Evolutionary conservation across 2,888 invertebrate genomes (phyloP), one percentile per base, ranked within the genome.

Genomic region (Carterocephalus palaemon): DNA sequence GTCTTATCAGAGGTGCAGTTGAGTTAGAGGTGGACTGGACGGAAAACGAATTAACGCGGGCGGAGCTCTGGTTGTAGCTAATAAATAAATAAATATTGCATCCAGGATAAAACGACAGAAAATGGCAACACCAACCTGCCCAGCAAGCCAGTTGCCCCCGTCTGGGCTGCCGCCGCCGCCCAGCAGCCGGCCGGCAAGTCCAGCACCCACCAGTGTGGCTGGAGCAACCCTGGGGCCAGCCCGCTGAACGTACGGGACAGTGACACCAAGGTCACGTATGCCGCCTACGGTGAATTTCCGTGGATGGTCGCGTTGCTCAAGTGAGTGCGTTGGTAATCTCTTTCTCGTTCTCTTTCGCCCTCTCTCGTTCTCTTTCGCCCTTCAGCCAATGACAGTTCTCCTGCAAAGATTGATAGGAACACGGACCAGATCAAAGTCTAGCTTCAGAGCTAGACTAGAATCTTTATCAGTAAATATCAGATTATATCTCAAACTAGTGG

Each of bases 251-350:
- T 48, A 15, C 23, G 45, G 2, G 28, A 19, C 23, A 7, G 15
- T 0, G 12, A 32, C 7, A 23, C 29, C 10, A 31, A 37, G 8
- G 32, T 7, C 10, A 32, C 37, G 0, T 49, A 43, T 15, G 49
- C 54, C 1, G 36, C 41, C n/a, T 56, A 31, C 12, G 54, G 48
- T 2, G 56, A 56, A 4, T 54, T 48, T 13, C 56, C 54, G 1
- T 56, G 54, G 54, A 52, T 51, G 47, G 43, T 52, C 1, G 56
- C 54, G 3, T 23, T 56, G 9, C 23, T 56, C 12, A 41, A 20
- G 50, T 52, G 33, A 29, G 32, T 42, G 20, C 23, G 1, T 26
- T 12, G 5, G 6, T 12, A 19, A 10, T 6, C 6, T 0, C 1
- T 17, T 8, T n/a, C 2, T 8, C n/a, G n/a, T n/a, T n/a, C n/a